Percentiles rank a stretch among this genome's conserved stretches.
Evolutionary conservation across 2,888 invertebrate genomes (phyloP).

Genomic region (Mactromeris polynyma): DNA sequence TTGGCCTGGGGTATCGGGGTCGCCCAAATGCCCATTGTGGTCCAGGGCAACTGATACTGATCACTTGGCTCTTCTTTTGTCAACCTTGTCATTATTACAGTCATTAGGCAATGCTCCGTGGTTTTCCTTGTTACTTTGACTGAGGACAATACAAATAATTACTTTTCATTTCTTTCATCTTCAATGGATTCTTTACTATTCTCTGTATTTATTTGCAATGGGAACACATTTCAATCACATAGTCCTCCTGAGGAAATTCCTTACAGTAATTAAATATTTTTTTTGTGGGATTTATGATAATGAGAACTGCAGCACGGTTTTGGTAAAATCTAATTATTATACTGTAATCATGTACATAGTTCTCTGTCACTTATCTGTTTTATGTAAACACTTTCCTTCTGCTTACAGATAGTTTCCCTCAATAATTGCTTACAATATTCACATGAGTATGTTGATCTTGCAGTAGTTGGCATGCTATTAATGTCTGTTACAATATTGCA

Average conservation of each 20-base stretch:
- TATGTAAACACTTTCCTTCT: neutral
- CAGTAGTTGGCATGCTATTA: neutral
- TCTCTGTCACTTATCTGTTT: neutral
- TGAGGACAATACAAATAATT: no score
- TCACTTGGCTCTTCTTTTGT: no score
- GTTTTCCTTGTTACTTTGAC: no score
- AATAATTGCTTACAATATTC: neutral
- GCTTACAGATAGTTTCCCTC: neutral
- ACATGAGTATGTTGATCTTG: neutral
- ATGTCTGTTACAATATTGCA: neutral
- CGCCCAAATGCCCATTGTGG: no score
- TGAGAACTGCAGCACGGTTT: neutral
- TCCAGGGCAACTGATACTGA: no score
- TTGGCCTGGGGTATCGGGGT: no score
- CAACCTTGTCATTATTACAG: no score
- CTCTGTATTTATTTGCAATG: neutral
- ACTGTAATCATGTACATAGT: neutral
- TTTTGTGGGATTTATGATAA: neutral
- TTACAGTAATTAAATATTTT: neutral
- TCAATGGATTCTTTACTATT: neutral
- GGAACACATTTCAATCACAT: neutral
- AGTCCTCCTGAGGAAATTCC: neutral
- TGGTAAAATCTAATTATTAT: slow-evolving; percentile 2
- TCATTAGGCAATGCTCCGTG: no score
- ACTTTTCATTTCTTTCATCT: neutral